These are phyloP conservation scores for Bergia puertoricense DNA, from an alignment of 92 coral and sea anemone genomes.

Conservation along the genomic window DNA sequence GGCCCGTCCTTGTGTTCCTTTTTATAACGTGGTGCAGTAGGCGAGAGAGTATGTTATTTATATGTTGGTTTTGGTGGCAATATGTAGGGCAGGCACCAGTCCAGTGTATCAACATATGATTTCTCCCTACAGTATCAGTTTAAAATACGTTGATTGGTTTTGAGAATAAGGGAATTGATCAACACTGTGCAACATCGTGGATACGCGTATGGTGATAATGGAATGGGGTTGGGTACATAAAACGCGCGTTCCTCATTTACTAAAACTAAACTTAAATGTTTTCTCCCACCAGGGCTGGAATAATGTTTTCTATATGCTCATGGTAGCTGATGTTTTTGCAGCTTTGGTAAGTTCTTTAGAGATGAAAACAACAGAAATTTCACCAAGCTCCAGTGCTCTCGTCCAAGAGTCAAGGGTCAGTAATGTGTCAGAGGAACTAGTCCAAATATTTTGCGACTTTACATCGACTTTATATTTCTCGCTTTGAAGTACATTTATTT, in stretches of 20 bases:
- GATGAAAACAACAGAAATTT: no score
- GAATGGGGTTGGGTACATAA: background rate
- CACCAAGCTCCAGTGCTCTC: background rate
- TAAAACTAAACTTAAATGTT: background rate
- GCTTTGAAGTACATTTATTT: no score
- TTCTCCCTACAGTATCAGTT: no score
- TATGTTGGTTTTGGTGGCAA: background rate
- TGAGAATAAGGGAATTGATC: background rate
- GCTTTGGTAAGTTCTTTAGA: conserved; percentile 77
- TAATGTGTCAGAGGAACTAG: background rate
- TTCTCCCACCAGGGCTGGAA: conserved; percentile 81
- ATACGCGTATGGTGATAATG: background rate
- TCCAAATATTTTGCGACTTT: no score
- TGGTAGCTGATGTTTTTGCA: conserved; percentile 82
- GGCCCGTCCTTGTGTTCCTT: no score
- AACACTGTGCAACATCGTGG: background rate
- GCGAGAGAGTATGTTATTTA: background rate
- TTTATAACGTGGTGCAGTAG: background rate
- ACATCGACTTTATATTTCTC: no score
- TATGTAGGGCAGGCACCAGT: background rate
- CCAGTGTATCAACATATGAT: background rate
- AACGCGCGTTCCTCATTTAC: background rate
- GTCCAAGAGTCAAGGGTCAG: background rate
- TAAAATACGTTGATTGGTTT: background rate
- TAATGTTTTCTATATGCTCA: conserved; percentile 93